Evolutionary conservation across 2,113 vertebrate genomes (phyloP), one percentile per base, ranked within the genome.

Genomic region (Brevimyrus niger): DNA sequence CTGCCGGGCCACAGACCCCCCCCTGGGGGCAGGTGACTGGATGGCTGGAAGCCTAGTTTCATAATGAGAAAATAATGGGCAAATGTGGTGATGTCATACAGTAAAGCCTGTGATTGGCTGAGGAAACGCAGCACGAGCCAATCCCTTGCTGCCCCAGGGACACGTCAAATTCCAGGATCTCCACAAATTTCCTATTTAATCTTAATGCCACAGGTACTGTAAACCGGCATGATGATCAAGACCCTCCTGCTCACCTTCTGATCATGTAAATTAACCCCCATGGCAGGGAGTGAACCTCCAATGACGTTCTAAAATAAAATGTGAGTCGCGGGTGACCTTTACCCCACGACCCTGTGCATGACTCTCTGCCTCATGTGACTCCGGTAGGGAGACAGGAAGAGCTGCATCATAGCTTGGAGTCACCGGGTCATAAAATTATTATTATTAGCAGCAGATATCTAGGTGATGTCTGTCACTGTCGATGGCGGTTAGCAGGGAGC

Each of bases 341-440:
- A 80, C 17, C 73, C 73, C 35, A 2, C 13, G 31, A 69, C 61
- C 61, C n/a, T 11, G 2, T 17, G 4, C 17, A 21, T 17, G 3
- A 15, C 48, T 10, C 4, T 15, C 4, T 86, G 85, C 47, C 44
- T 15, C 31, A 3, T 53, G 85, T 85, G 11, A 35, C n/a, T 15
- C 23, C 44, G 94, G 94, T 94, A 92, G 94, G 94, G 11, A 83
- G 85, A 31, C 85, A 11, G 2, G 46, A 86, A 51, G 47, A 50
- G 17, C 10, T 4, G 50, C n/a, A 3, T 17, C 13, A 35, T 53
- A 50, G 85, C 48, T 86, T 13, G 46, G 3, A 86, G 1, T 47
- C 5, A 4, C 21, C 23, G 1, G 47, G 23, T 61, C 38, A 61
- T 65, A 10, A 46, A 88, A 61, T 9, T 19, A 88, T 88, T 58